phyloP scores from a whole-genome alignment of 2,888 invertebrate species.

The Ectemnius cavifrons region DNA sequence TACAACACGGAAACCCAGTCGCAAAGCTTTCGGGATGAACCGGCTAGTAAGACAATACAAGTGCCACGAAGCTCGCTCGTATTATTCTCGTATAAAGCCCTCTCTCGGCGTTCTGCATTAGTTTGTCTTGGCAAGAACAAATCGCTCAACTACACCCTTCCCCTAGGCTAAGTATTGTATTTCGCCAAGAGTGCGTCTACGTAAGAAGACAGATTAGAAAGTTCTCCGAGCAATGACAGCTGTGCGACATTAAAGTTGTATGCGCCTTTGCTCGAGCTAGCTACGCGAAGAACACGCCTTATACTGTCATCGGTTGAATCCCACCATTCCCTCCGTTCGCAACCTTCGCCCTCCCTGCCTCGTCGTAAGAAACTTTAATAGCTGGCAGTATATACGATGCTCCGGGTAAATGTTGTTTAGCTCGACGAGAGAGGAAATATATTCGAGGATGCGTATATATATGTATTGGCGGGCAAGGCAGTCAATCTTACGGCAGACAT shows the following conservation, averaged over 20 bases:
- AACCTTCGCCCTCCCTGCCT: neutral
- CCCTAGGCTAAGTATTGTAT: no score
- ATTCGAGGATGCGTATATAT: constrained; percentile 4
- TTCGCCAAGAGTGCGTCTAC: neutral
- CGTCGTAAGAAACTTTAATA: neutral
- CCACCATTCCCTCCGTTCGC: neutral
- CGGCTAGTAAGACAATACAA: neutral
- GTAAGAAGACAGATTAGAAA: constrained; percentile 28
- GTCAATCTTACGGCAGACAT: constrained; percentile 1
- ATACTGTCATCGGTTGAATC: constrained; percentile 8
- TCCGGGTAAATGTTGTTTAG: neutral
- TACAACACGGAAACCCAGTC: constrained; percentile 4
- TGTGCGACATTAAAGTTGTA: constrained; percentile 41
- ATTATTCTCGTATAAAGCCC: neutral
- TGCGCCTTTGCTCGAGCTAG: neutral
- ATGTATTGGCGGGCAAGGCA: no score
- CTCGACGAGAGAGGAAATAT: constrained; percentile 5
- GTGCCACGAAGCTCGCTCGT: neutral
- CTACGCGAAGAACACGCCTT: neutral
- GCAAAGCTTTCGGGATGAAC: constrained; percentile 3
- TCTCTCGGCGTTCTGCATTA: neutral
- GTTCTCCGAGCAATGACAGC: constrained; percentile 16
- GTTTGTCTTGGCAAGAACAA: neutral
- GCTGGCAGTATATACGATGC: neutral
- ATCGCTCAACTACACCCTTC: neutral